Conservation (phyloP, 1,140 invertebrate species). For the Pararge aegeria region DNA sequence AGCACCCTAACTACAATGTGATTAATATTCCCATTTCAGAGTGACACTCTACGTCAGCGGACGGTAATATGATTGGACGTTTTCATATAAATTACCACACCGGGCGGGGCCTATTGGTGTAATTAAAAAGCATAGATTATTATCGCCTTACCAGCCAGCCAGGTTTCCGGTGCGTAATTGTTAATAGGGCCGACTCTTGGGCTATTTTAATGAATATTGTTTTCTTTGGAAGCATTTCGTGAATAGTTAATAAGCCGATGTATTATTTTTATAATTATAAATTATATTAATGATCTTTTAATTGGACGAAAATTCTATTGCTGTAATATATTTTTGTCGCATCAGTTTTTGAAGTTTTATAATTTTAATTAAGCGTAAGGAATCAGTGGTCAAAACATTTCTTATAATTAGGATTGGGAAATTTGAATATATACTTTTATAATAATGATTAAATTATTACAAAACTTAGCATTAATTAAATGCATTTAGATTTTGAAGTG, state of each 20-base stretch:
- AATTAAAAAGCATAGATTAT: slow-evolving; percentile 74
- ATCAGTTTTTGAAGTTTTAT: neutral
- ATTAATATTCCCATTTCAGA: slow-evolving; percentile 56
- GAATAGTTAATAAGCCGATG: slow-evolving; percentile 23
- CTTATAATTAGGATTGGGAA: neutral
- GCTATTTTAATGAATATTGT: slow-evolving; percentile 52
- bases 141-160: slow-evolving; percentile 62
- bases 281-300: slow-evolving; percentile 13
- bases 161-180: slow-evolving; percentile 67
- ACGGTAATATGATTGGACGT: slow-evolving; percentile 71
- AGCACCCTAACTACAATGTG: slow-evolving; percentile 47
- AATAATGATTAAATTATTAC: neutral
- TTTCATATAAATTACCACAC: slow-evolving; percentile 64
- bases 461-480: too few relatives aligned
- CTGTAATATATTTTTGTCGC: neutral
- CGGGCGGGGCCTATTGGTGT: slow-evolving; percentile 65
- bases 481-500: too few relatives aligned
- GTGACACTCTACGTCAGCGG: slow-evolving; percentile 61
- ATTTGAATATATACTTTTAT: neutral
- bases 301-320: neutral
- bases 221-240: slow-evolving; percentile 44
- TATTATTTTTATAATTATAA: slow-evolving; percentile 9
- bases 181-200: slow-evolving; percentile 43
- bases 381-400: neutral
- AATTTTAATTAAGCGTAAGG: neutral